Conservation (phyloP, 2,113 vertebrate genomes). For the Clarias macrocephalus region DNA sequence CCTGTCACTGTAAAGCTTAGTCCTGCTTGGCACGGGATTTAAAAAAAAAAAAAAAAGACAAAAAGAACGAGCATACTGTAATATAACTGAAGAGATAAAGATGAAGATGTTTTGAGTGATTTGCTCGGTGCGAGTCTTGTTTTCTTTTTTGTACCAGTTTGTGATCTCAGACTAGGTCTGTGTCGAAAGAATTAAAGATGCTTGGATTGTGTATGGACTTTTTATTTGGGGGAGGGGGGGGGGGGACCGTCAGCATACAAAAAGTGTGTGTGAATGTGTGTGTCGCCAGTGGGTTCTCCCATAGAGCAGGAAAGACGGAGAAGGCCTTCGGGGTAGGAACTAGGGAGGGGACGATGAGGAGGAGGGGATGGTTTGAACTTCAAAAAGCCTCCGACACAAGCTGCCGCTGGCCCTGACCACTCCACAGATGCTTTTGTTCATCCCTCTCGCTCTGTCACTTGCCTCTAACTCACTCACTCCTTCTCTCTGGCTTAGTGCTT, state of each 20-base stretch:
- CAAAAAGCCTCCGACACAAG: constrained; percentile 72
- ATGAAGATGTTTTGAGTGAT: background rate
- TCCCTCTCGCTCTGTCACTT: constrained; percentile 49
- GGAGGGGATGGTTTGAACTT: constrained; percentile 65
- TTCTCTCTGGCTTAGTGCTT: constrained; percentile 47
- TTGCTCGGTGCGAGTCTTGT: background rate
- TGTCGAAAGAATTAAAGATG: background rate
- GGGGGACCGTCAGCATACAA: constrained; percentile 38
- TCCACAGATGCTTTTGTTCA: constrained; percentile 74
- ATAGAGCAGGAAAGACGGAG: constrained; percentile 52
- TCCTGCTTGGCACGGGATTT: constrained; percentile 24
- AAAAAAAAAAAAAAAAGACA: background rate
- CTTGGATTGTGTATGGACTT: constrained; percentile 36
- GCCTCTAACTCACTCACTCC: constrained; percentile 53
- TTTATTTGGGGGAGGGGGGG: no score
- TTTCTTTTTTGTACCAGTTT: background rate
- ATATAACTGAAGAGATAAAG: background rate
- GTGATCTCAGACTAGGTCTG: constrained; percentile 2
- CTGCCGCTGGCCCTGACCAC: constrained; percentile 70
- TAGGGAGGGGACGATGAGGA: constrained; percentile 38
- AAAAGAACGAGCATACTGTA: background rate
- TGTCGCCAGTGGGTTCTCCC: constrained; percentile 56
- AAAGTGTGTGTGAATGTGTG: constrained; percentile 33
- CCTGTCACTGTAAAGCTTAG: constrained; percentile 44
- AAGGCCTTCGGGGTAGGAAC: constrained; percentile 38